Percentiles rank a stretch among this genome's conserved stretches.
phyloP scores from a whole-genome alignment of 2,797 vertebrate species.

The Picus viridis region DNA sequence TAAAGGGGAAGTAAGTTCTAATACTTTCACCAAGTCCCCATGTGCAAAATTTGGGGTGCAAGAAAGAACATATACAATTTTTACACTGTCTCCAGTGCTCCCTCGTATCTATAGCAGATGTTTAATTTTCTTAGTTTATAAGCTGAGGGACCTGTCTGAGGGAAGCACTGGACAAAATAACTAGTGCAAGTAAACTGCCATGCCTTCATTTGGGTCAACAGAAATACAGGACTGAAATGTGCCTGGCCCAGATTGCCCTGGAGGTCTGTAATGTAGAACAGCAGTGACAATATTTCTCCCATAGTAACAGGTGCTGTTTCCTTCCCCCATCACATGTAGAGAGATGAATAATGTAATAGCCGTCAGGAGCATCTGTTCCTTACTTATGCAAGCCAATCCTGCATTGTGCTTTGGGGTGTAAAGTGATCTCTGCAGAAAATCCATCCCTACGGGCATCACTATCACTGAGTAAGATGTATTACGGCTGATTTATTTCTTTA shows the following conservation, averaged over 20 bases:
- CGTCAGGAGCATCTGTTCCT: conserved; percentile 32
- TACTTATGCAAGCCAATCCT: conserved; percentile 43
- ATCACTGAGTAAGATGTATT: not conserved
- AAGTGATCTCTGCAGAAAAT: conserved; percentile 55
- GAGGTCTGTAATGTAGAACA: not conserved
- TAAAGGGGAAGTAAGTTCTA: not conserved
- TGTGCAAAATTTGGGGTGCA: not conserved
- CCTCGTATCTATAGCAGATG: not conserved
- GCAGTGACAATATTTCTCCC: not conserved
- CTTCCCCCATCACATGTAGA: not conserved
- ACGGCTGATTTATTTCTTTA: conserved; percentile 20
- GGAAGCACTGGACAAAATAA: not conserved
- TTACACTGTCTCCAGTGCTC: not conserved
- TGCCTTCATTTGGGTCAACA: not conserved
- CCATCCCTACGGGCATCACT: conserved; percentile 11
- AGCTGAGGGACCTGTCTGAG: not conserved
- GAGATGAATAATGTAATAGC: conserved; percentile 44
- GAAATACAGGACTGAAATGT: not conserved
- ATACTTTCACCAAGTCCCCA: not conserved
- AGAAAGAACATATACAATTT: not conserved
- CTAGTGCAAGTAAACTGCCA: not conserved
- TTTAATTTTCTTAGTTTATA: not conserved
- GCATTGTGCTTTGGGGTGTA: conserved; percentile 44
- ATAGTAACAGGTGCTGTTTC: conserved; percentile 19
- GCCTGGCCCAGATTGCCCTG: not conserved